Conservation (phyloP, 2,888 invertebrate genomes). For the Phoenoteleia sp. region DNA sequence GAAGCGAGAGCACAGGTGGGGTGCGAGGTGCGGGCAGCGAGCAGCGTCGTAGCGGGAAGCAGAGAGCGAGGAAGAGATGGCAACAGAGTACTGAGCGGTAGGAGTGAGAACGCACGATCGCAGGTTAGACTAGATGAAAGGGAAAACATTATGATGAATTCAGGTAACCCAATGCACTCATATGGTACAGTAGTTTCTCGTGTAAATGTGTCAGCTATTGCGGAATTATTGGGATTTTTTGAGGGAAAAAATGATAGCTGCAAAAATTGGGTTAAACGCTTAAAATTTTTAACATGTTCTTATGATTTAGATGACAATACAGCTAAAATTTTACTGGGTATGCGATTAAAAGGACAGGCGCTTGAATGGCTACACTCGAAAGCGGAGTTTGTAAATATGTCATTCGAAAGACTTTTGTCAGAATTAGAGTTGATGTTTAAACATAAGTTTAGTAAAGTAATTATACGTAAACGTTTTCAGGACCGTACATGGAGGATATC, state of each 20-base stretch:
- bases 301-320: neutral
- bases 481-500: too few relatives aligned
- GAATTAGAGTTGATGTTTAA: slow-evolving; percentile 35
- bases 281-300: neutral
- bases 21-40: too few relatives aligned
- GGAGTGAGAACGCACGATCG: too few relatives aligned
- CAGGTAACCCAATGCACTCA: too few relatives aligned
- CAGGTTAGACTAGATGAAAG: too few relatives aligned
- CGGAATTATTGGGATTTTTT: neutral
- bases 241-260: neutral
- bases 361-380: neutral
- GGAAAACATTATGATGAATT: too few relatives aligned
- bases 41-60: too few relatives aligned
- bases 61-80: too few relatives aligned
- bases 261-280: neutral
- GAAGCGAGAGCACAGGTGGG: too few relatives aligned
- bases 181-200: too few relatives aligned
- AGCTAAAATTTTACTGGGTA: neutral
- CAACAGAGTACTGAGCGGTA: too few relatives aligned
- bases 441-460: neutral
- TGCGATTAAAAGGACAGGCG: neutral
- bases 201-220: neutral
- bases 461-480: slow-evolving; percentile 3
- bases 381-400: neutral
- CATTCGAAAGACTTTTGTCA: neutral